Conservation (phyloP, 2,113 vertebrate genomes). For the Clarias batrachus region DNA sequence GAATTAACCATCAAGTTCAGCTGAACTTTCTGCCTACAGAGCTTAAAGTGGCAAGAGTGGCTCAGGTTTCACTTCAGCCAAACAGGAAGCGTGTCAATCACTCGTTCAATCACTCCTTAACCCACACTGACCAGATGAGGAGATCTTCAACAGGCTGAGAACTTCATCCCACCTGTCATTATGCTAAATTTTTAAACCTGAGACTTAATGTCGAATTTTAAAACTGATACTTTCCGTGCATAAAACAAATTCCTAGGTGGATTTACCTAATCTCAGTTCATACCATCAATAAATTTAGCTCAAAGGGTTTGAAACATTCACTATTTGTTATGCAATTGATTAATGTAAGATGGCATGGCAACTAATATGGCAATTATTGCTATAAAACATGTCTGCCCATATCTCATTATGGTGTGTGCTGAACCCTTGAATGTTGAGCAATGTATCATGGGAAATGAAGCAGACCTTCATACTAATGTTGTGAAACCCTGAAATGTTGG, state of each 20-base stretch:
- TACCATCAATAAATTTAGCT: background rate
- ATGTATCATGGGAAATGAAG: background rate
- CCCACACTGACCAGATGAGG: background rate
- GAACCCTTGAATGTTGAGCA: background rate
- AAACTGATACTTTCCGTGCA: background rate
- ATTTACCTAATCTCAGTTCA: background rate
- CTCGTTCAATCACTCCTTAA: constrained; percentile 41
- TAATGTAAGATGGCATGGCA: background rate
- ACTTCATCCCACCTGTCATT: background rate
- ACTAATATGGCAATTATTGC: background rate
- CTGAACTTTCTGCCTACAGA: constrained; percentile 67
- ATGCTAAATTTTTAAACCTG: background rate
- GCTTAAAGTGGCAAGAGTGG: constrained; percentile 68
- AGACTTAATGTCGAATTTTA: too few relatives aligned
- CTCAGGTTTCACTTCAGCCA: constrained; percentile 73
- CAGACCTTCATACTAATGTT: background rate
- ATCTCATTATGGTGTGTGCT: background rate
- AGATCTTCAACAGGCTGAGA: constrained; percentile 21
- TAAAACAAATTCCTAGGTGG: background rate
- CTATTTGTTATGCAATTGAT: background rate
- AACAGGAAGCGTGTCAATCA: constrained; percentile 77
- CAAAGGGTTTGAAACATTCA: background rate
- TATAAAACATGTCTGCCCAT: background rate
- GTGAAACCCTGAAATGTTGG: too few relatives aligned
- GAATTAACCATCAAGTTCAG: constrained; percentile 76